Percentiles rank a stretch among this genome's conserved stretches.
Conservation (phyloP, 2,797 vertebrate genomes). For the Rhinatrema bivittatum region DNA sequence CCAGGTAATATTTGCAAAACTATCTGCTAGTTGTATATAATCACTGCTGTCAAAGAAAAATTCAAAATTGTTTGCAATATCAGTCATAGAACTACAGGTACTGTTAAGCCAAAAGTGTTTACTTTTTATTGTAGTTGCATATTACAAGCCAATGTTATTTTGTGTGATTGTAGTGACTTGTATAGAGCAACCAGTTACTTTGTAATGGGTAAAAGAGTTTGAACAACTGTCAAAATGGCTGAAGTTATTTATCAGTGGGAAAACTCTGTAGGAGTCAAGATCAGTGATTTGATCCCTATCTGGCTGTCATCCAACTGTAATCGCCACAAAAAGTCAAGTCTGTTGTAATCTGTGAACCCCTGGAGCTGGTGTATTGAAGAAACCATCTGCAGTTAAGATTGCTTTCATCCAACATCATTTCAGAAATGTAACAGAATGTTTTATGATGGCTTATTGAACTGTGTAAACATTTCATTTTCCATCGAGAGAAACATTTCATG, state of each 20-base stretch:
- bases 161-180: slow-evolving; percentile 3
- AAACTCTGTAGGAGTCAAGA: background rate
- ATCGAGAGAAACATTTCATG: background rate
- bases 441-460: background rate
- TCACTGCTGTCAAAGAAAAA: no score
- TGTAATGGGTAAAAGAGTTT: background rate
- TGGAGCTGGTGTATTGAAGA: background rate
- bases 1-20: no score
- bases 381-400: background rate
- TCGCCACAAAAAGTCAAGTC: background rate
- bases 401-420: background rate
- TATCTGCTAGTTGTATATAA: no score
- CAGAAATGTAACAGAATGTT: background rate
- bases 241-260: background rate
- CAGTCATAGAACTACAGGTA: background rate
- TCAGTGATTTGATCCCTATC: background rate
- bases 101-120: background rate
- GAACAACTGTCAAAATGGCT: background rate
- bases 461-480: background rate
- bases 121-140: background rate
- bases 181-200: background rate
- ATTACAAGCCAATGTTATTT: background rate
- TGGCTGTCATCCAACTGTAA: accelerated
- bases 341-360: background rate
- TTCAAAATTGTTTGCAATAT: no score